Evolutionary conservation across 2,888 invertebrate species (phyloP).

Genomic region (Sipha maydis): DNA sequence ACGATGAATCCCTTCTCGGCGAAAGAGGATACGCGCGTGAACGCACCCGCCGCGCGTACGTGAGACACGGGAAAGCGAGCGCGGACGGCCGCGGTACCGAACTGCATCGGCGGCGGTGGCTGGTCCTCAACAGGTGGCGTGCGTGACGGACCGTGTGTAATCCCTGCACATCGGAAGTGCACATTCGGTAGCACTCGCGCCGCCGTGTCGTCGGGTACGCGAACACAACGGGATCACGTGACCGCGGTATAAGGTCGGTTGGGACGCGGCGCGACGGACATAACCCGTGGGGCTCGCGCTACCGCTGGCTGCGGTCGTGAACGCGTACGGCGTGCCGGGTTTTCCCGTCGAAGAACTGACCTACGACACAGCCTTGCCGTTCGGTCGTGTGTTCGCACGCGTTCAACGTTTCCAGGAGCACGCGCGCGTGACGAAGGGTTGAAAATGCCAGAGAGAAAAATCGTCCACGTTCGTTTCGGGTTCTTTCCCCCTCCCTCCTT

Average conservation of each 20-base stretch:
- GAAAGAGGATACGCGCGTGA: background rate
- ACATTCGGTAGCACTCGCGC: background rate
- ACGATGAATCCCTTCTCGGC: conserved; percentile 36
- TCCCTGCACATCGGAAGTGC: conserved; percentile 4
- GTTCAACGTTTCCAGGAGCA: too few species aligned
- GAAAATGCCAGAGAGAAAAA: too few species aligned
- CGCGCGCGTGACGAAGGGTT: too few species aligned
- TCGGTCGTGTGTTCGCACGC: too few species aligned
- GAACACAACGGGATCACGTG: background rate
- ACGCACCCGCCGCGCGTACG: background rate
- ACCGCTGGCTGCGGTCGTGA: background rate
- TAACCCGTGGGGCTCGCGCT: background rate
- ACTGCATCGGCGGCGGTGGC: background rate
- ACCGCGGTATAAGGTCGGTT: background rate
- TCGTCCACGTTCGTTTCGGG: too few species aligned
- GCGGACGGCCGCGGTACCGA: background rate
- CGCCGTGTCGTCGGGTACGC: too few species aligned
- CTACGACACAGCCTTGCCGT: background rate
- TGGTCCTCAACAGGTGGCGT: conserved; percentile 40
- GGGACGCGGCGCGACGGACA: background rate
- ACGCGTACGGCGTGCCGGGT: background rate
- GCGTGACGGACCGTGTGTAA: background rate
- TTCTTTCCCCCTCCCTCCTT: too few species aligned
- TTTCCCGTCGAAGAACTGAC: conserved; percentile 21
- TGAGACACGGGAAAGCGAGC: too few species aligned